These are phyloP conservation scores for Tenualosa ilisha DNA, from an alignment of 2,797 vertebrate genomes.

Conservation along the genomic window DNA sequence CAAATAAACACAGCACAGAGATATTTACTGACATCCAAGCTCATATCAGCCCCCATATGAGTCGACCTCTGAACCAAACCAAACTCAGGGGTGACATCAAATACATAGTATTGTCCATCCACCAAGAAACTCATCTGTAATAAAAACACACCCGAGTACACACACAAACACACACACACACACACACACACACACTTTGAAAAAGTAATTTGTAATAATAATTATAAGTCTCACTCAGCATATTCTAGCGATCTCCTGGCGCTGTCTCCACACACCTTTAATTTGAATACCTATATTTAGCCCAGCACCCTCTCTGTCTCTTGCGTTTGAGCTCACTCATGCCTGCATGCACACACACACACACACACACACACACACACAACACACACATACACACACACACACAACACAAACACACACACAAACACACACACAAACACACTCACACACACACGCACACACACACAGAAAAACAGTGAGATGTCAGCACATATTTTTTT, in stretches of 20 bases:
- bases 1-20: not conserved
- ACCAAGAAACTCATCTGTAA: no score
- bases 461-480: not conserved
- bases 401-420: slow-evolving; percentile 10
- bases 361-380: not conserved
- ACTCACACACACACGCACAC: not conserved
- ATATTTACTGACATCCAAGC: not conserved
- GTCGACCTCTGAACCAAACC: no score
- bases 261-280: not conserved
- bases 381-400: not conserved
- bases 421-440: not conserved
- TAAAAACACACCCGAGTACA: not conserved
- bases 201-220: not conserved
- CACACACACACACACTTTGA: not conserved
- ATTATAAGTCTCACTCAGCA: not conserved
- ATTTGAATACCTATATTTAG: not conserved
- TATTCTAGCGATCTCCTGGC: not conserved
- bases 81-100: no score
- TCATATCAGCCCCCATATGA: no score
- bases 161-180: not conserved
- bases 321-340: not conserved
- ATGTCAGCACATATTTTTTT: slow-evolving; percentile 2
- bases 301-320: not conserved
- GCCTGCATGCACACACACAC: not conserved
- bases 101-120: no score